Evolutionary conservation across 53 echinoderm and acorn worm genomes (phyloP), one percentile per base, ranked within the genome.

Genomic region (Mesocentrotus franciscanus): DNA sequence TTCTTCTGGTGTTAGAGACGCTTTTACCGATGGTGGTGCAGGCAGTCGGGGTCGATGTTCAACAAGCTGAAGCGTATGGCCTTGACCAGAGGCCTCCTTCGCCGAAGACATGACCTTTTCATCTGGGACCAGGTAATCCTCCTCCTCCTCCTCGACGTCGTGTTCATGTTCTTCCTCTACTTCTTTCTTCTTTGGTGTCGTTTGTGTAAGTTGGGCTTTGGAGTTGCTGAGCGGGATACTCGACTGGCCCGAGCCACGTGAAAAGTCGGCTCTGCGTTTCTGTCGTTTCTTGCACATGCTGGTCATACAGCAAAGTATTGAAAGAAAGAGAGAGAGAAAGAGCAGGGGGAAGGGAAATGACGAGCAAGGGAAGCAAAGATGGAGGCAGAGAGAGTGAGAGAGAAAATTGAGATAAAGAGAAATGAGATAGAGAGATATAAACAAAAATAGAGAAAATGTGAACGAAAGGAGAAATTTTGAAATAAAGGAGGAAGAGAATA

Each of bases 61-160:
- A 10, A 71, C 56, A 72, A 13, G 14, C 15, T 71, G 75, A 27
- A 92, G 74, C 3, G 91, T 91, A 1, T 64, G n/a, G n/a, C 35
- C n/a, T n/a, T n/a, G n/a, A n/a, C n/a, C n/a, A n/a, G n/a, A n/a
- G n/a, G n/a, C n/a, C 91, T 91, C 66, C 36, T 66, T 66, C 34
- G 34, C 66, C 30, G 35, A 10, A 14, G 66, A 20, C 6, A 91
- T 35, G 35, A 66, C 10, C 20, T 32, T 58, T 66, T 27, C 36
- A 35, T 66, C 92, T n/a, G 92, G 92, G 49, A 92, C 92, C 2
- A 92, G 74, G 56, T 92, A 92, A 22, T 92, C 92, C 17, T 42
- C 92, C 2, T 61, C n/a, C n/a, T n/a, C 66, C 30, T 90, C 49
- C 13, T 42, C 91, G 9, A 20, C 61, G 35, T 39, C 68, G 32